Conservation (phyloP, 2,797 vertebrate species). For the Melanotaenia trifasciata region DNA sequence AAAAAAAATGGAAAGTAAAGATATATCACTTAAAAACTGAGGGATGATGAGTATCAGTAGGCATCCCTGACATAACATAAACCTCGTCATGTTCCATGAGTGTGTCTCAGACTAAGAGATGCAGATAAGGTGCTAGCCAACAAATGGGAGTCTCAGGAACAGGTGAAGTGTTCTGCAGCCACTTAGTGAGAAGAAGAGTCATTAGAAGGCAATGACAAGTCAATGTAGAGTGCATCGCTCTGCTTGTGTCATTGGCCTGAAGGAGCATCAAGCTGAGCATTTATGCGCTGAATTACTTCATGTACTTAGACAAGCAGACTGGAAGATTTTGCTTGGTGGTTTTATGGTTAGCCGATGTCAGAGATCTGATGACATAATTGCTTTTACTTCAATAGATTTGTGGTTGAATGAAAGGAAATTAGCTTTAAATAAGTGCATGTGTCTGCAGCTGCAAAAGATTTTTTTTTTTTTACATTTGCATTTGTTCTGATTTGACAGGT, state of each 20-base stretch:
- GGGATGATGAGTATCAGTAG: conserved; percentile 30
- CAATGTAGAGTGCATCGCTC: conserved; percentile 45
- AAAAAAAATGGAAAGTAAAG: conserved; percentile 35
- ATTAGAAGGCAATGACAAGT: conserved; percentile 71
- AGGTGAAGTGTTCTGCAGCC: conserved; percentile 44
- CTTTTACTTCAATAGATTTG: conserved; percentile 26
- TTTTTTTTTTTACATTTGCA: neutral
- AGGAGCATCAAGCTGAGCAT: conserved; percentile 58
- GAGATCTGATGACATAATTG: conserved; percentile 33
- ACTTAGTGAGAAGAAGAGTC: conserved; percentile 64
- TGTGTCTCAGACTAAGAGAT: conserved; percentile 52
- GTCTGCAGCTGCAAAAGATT: neutral
- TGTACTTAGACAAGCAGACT: conserved; percentile 45
- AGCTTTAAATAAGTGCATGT: neutral
- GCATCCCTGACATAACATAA: conserved; percentile 19
- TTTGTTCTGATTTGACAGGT: neutral
- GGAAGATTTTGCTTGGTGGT: conserved; percentile 45
- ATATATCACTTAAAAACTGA: conserved; percentile 34
- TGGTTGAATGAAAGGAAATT: neutral
- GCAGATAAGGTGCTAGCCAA: conserved; percentile 53
- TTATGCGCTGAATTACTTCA: conserved; percentile 42
- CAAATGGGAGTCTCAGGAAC: conserved; percentile 54
- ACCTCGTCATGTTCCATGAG: conserved; percentile 46
- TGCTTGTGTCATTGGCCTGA: conserved; percentile 50
- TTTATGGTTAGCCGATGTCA: conserved; percentile 46